Conservation (phyloP, 1,140 invertebrate genomes). For the Temnothorax nylanderi region DNA sequence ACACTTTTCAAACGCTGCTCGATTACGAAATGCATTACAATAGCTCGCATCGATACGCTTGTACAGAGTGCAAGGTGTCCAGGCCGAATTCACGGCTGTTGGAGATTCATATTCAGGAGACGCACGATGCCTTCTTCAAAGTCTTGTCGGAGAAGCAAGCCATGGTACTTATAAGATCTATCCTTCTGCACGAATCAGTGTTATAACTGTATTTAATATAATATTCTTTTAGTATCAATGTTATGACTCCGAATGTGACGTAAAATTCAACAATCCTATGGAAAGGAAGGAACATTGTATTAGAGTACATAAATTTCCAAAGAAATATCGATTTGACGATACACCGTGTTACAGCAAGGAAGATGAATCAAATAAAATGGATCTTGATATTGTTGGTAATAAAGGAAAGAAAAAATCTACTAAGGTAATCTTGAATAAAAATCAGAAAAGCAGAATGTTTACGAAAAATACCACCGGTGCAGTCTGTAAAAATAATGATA, state of each 20-base stretch:
- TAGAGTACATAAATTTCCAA: slow-evolving; percentile 88
- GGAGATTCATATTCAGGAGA: slow-evolving; percentile 90
- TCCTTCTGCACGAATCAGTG: slow-evolving; percentile 15
- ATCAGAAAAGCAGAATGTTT: slow-evolving; percentile 78
- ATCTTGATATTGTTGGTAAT: slow-evolving; percentile 56
- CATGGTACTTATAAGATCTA: slow-evolving; percentile 85
- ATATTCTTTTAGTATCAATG: slow-evolving; percentile 87
- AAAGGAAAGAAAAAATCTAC: slow-evolving; percentile 9
- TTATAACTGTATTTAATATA: slow-evolving; percentile 55
- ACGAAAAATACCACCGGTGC: not conserved
- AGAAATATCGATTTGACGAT: slow-evolving; percentile 88
- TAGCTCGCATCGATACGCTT: slow-evolving; percentile 83
- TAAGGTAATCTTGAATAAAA: slow-evolving; percentile 69
- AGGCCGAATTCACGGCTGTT: slow-evolving; percentile 88
- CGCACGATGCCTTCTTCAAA: slow-evolving; percentile 90
- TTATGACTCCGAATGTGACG: slow-evolving; percentile 88
- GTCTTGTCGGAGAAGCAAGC: slow-evolving; percentile 87
- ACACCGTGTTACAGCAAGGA: slow-evolving; percentile 68
- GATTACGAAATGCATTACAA: slow-evolving; percentile 86
- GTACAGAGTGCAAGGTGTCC: slow-evolving; percentile 86
- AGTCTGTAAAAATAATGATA: not conserved
- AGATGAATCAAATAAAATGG: slow-evolving; percentile 69
- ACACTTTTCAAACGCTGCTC: slow-evolving; percentile 81
- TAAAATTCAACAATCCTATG: slow-evolving; percentile 85
- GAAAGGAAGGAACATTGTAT: slow-evolving; percentile 88